These are phyloP conservation scores for Pimpla rufipes DNA, from an alignment of 2,888 invertebrate genomes.

Conservation along the genomic window DNA sequence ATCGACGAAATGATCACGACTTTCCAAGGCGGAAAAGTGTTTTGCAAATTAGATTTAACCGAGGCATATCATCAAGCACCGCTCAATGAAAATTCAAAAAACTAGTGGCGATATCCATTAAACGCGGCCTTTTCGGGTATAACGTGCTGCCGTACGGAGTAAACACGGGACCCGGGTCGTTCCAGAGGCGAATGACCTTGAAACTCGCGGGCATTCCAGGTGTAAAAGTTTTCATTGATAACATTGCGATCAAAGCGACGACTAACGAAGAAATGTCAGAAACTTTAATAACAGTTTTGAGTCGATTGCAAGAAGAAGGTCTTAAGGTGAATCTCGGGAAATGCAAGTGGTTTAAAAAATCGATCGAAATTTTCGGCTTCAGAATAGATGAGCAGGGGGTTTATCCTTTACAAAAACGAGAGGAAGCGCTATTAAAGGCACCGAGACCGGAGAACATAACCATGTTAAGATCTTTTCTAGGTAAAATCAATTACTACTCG, in stretches of 20 bases:
- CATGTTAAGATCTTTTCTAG: slow-evolving; percentile 39
- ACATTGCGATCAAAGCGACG: slow-evolving; percentile 36
- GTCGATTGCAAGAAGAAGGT: slow-evolving; percentile 31
- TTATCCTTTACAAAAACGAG: slow-evolving; percentile 17
- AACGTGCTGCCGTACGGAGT: slow-evolving; percentile 47
- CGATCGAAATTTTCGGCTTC: slow-evolving; percentile 22
- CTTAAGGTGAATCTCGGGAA: slow-evolving; percentile 36
- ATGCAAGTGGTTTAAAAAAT: slow-evolving; percentile 33
- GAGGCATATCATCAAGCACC: slow-evolving; percentile 61
- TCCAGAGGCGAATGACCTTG: slow-evolving; percentile 57
- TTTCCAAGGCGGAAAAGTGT: slow-evolving; percentile 70
- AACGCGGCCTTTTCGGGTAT: slow-evolving; percentile 54
- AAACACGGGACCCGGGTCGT: slow-evolving; percentile 54
- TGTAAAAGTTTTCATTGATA: slow-evolving; percentile 46
- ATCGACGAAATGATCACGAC: slow-evolving; percentile 55
- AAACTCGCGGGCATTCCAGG: slow-evolving; percentile 47
- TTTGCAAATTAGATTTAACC: slow-evolving; percentile 62
- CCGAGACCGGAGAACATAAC: slow-evolving; percentile 22
- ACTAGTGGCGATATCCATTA: slow-evolving; percentile 45
- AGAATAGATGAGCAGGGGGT: slow-evolving; percentile 37
- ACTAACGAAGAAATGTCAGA: slow-evolving; percentile 19
- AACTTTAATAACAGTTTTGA: slow-evolving; percentile 20
- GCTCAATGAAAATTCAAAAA: slow-evolving; percentile 40
- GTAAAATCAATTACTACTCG: slow-evolving; percentile 32
- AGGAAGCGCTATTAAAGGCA: slow-evolving; percentile 26